A percentile compares a stretch with the other conserved stretches of the same genome.
These are phyloP conservation scores for Pasiphila rectangulata DNA, from an alignment of 2,888 invertebrate genomes.

Conservation along the genomic window DNA sequence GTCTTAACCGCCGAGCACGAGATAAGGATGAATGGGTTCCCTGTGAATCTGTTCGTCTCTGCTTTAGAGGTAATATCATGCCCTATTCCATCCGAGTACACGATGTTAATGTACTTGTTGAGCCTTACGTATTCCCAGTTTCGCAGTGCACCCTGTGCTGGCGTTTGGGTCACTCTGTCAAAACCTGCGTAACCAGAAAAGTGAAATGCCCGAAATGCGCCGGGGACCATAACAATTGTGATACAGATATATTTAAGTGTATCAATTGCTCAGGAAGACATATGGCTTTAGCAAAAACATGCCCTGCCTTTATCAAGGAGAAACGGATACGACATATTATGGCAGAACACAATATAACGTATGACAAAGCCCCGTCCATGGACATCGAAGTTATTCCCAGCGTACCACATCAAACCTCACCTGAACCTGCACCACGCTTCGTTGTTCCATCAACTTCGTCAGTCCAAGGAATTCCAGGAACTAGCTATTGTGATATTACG, in stretches of 20 bases:
- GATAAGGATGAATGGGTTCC: not conserved
- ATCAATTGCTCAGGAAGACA: slow-evolving; percentile 13
- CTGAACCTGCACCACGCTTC: not conserved
- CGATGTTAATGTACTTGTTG: not conserved
- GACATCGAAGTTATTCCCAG: not conserved
- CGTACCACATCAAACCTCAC: not conserved
- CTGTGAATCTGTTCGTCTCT: slow-evolving; percentile 2
- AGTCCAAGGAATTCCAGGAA: not conserved
- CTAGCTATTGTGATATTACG: not conserved
- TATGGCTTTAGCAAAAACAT: slow-evolving; percentile 9
- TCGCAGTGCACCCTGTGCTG: slow-evolving; percentile 5
- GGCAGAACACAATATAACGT: slow-evolving; percentile 14
- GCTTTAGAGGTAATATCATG: not conserved
- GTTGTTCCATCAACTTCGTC: not conserved
- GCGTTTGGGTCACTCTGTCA: slow-evolving; percentile 11
- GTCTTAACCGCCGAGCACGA: not conserved
- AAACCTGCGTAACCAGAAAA: slow-evolving; percentile 2
- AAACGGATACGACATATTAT: slow-evolving; percentile 8
- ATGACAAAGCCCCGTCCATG: not conserved
- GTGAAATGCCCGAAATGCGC: slow-evolving; percentile 18
- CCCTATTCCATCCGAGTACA: not conserved
- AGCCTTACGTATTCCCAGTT: not conserved
- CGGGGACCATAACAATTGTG: slow-evolving; percentile 11
- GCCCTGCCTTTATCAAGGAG: slow-evolving; percentile 12
- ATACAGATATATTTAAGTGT: slow-evolving; percentile 4